Conservation (phyloP, 2,113 vertebrate genomes). For the Struthidea cinerea region DNA sequence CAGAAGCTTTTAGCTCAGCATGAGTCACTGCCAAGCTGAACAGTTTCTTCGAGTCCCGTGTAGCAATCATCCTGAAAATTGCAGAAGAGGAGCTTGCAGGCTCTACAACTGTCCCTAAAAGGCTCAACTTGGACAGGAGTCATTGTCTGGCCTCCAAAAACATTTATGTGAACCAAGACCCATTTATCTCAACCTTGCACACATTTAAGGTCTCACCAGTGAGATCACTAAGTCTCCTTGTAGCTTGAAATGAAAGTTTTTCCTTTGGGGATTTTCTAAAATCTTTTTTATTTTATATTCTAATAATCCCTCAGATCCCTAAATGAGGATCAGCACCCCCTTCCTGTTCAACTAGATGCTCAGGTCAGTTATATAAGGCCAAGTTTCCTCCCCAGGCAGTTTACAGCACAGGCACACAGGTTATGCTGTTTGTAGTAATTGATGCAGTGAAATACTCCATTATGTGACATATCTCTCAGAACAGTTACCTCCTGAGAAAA, state of each 20-base stretch:
- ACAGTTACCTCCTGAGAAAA: neutral
- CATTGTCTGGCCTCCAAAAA: neutral
- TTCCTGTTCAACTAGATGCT: neutral
- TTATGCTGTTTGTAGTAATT: neutral
- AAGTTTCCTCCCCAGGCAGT: neutral
- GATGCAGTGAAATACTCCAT: neutral
- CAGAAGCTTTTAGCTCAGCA: conserved; percentile 22
- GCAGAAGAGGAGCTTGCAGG: neutral
- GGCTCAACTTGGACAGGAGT: neutral
- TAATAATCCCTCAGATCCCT: neutral
- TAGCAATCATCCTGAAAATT: neutral
- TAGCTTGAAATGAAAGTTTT: neutral
- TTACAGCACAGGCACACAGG: neutral
- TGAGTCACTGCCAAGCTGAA: conserved; percentile 17
- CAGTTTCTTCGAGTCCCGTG: neutral
- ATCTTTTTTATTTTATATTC: neutral
- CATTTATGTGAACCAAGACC: neutral
- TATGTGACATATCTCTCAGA: neutral
- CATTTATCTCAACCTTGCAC: neutral
- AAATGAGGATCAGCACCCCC: neutral
- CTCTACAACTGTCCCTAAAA: neutral
- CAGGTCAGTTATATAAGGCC: neutral
- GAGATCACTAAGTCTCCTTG: neutral
- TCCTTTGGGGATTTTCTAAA: neutral
- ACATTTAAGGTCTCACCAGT: neutral